Evolutionary conservation across 2,888 invertebrate genomes (phyloP), one percentile per base, ranked within the genome.

Genomic region (Carpatolechia fugitivella): DNA sequence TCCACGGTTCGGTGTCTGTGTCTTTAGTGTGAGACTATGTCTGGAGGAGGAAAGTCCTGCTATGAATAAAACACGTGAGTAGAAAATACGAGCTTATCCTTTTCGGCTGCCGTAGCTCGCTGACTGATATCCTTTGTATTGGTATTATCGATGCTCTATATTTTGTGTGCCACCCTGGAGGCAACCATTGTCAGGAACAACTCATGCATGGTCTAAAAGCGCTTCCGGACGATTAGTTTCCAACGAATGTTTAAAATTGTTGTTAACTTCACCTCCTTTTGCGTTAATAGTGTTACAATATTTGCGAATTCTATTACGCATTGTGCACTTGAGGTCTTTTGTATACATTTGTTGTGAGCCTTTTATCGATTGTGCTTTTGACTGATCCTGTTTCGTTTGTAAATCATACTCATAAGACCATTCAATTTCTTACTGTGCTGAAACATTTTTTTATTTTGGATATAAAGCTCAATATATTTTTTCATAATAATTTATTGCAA

Each of bases 301-400:
- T 90, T 88, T 86, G 85, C 74, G 83, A 86, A 82, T 89, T 88
- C 85, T 89, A 89, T 89, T 89, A 88, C 87, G 80, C 82, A 81
- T 89, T 89, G 88, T 88, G 72, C 70, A 68, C 68, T 78, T 75
- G 70, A 77, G 70, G 64, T 70, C 64, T 68, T 69, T 74, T 74
- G 80, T 80, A 75, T 76, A 60, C 67, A 63, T 72, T 76, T 76
- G 72, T 80, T 80, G 79, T 75, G 66, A 70, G 69, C 63, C 74
- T 76, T 81, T 80, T 77, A 77, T 74, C 76, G 71, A 81, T 83
- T 82, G 81, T 82, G 66, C 68, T 63, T 74, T 76, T 73, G 79
- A 80, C 75, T 82, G 79, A 85, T 84, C 80, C 74, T 77, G 74
- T 86, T 78, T 77, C 64, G 63, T 56, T 60, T 64, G 54, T 58